phyloP scores from a whole-genome alignment of 1,140 invertebrate species.

The Charaxes varanes region DNA sequence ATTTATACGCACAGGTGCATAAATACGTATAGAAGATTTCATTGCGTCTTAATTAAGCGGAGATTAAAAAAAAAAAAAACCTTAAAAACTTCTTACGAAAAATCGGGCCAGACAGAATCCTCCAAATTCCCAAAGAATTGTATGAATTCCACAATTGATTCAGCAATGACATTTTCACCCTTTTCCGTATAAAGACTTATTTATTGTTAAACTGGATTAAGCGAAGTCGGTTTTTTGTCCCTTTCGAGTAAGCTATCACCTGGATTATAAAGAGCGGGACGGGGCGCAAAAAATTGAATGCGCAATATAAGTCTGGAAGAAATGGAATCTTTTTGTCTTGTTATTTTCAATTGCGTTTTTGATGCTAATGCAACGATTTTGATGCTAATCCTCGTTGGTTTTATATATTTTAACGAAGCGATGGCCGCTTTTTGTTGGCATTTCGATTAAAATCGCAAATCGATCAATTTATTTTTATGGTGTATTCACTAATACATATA shows the following conservation, averaged over 20 bases:
- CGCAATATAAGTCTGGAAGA: neutral
- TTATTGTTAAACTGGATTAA: constrained; percentile 10
- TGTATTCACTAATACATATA: too few species aligned
- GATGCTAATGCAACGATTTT: neutral
- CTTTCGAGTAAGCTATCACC: constrained; percentile 13
- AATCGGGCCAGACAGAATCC: too few species aligned
- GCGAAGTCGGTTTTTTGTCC: constrained; percentile 8
- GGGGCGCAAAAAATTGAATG: constrained; percentile 6
- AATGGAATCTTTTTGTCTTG: neutral
- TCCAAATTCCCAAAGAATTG: constrained; percentile 4
- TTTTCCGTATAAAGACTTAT: constrained; percentile 9
- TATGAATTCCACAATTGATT: constrained; percentile 9
- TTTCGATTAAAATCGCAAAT: too few species aligned
- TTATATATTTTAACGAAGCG: too few species aligned
- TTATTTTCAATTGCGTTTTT: constrained; percentile 1
- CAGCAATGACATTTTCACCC: constrained; percentile 2
- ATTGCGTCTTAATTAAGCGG: too few species aligned
- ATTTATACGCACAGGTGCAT: too few species aligned
- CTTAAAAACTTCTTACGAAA: too few species aligned
- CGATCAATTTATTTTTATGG: too few species aligned
- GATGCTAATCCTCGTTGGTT: too few species aligned
- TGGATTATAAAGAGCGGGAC: constrained; percentile 2
- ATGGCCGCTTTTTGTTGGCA: too few species aligned
- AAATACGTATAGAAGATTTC: too few species aligned
- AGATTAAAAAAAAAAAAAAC: too few species aligned